These are phyloP conservation scores for Podarcis siculus DNA, from an alignment of 2,797 vertebrate genomes.

Conservation along the genomic window DNA sequence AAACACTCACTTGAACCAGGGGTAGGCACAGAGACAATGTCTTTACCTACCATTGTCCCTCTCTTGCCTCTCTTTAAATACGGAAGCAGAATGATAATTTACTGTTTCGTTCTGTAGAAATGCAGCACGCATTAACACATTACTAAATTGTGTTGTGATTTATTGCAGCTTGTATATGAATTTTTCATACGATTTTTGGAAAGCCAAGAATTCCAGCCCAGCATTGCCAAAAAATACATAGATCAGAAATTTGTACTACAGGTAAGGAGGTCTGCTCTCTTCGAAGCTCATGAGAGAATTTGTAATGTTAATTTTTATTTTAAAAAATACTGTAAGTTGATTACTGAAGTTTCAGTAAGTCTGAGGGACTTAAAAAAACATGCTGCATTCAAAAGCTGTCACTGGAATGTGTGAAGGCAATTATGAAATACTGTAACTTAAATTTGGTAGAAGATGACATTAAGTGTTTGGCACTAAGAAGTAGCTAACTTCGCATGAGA, in stretches of 20 bases:
- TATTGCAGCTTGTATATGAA: conserved; percentile 95
- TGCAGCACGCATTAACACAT: not conserved
- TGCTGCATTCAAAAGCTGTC: not conserved
- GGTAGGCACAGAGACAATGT: not conserved
- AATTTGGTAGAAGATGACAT: not conserved
- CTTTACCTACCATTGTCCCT: not conserved
- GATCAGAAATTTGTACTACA: conserved; percentile 99
- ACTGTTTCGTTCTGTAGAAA: not conserved
- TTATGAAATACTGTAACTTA: not conserved
- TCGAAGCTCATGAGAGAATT: not conserved
- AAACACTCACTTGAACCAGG: not conserved
- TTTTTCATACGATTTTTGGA: conserved; percentile 99
- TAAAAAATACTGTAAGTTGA: not conserved
- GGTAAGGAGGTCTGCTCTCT: conserved; percentile 81
- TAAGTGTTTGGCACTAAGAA: not conserved
- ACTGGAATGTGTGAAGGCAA: not conserved
- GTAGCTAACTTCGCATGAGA: not conserved
- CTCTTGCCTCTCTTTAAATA: no score
- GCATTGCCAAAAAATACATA: conserved; percentile 99
- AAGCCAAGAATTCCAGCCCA: conserved; percentile 99
- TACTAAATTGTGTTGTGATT: conserved; percentile 43
- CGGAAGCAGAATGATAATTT: not conserved
- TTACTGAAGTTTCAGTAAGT: not conserved
- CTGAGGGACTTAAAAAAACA: not conserved
- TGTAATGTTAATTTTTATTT: not conserved